Percentiles rank a stretch among this genome's conserved stretches.
Evolutionary conservation across 1,140 invertebrate genomes (phyloP).

Genomic region (Musca vetustissima): DNA sequence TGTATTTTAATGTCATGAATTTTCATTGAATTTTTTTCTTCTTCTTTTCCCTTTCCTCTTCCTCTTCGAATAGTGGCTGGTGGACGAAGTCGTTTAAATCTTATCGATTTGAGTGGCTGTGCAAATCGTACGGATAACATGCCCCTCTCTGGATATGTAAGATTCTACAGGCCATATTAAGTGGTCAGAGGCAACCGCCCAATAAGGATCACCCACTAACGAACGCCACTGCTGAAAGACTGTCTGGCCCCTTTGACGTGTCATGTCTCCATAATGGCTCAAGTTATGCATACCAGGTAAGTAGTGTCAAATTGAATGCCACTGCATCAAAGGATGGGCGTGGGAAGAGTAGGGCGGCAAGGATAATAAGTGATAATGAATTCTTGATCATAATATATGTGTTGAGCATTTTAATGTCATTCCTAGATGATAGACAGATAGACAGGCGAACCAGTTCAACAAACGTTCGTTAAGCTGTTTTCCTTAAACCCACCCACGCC

Average conservation of each 20-base stretch:
- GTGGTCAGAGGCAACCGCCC: constrained; percentile 90
- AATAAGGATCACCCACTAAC: constrained; percentile 89
- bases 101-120: constrained; percentile 89
- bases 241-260: constrained; percentile 90
- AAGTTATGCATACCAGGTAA: constrained; percentile 64
- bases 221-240: constrained; percentile 82
- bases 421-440: not conserved
- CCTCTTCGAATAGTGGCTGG: constrained; percentile 72
- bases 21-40: not conserved
- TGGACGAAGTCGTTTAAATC: constrained; percentile 86
- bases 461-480: no score
- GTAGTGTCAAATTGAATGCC: constrained; percentile 12
- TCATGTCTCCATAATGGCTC: constrained; percentile 92
- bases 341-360: not conserved
- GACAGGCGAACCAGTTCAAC: no score
- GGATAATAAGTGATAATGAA: constrained; percentile 5
- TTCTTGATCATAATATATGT: constrained; percentile 9
- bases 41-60: not conserved
- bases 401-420: constrained; percentile 21
- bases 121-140: constrained; percentile 81
- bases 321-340: not conserved
- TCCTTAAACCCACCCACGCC: no score
- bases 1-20: not conserved
- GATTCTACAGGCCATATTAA: constrained; percentile 88
- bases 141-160: constrained; percentile 90